Conservation (phyloP, 2,888 invertebrate genomes). For the Tipula helvola region DNA sequence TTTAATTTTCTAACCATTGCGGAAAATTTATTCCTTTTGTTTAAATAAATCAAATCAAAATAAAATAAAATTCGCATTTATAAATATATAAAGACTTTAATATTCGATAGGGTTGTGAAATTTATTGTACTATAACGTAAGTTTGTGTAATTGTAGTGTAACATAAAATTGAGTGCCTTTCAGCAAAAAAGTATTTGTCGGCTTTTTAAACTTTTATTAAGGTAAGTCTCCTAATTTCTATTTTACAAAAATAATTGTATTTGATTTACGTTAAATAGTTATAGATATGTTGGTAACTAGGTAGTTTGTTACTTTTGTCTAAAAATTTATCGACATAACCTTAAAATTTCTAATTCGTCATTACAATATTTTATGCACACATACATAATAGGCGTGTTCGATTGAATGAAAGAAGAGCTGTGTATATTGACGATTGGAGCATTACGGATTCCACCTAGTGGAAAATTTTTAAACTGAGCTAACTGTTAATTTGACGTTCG, state of each 20-base stretch:
- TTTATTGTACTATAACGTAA: neutral
- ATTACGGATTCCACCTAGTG: no score
- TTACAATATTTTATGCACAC: neutral
- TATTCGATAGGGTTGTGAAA: neutral
- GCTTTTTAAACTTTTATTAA: neutral
- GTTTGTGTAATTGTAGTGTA: neutral
- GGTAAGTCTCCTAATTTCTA: neutral
- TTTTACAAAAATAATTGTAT: neutral
- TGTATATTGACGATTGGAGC: no score
- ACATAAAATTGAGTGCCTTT: neutral
- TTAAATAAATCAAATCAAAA: neutral
- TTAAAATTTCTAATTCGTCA: neutral
- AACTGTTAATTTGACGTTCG: no score
- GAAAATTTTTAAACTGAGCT: no score
- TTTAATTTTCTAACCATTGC: neutral
- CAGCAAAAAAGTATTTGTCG: neutral
- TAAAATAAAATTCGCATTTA: neutral
- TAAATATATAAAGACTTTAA: neutral
- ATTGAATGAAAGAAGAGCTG: no score
- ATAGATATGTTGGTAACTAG: neutral
- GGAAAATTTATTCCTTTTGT: neutral
- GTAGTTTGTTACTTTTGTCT: neutral
- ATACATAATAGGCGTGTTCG: neutral
- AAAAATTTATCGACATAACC: neutral
- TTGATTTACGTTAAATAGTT: no score